Percentiles rank a stretch among this genome's conserved stretches.
These are phyloP conservation scores for Brenthis hecate DNA, from an alignment of 2,888 invertebrate genomes.

Conservation along the genomic window DNA sequence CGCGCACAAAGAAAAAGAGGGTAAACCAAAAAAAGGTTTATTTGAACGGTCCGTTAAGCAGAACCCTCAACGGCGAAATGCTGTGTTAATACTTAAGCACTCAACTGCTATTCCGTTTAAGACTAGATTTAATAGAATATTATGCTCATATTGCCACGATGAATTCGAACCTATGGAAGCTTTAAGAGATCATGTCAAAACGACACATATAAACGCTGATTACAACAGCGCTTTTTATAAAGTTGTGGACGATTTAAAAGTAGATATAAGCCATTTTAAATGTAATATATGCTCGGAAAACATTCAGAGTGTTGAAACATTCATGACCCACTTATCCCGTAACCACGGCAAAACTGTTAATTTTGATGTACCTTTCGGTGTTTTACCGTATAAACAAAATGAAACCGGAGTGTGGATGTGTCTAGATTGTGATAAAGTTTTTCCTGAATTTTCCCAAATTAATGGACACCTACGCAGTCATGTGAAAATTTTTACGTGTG, in stretches of 20 bases:
- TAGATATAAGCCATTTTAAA: conserved; percentile 70
- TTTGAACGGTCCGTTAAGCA: conserved; percentile 77
- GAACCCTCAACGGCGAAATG: conserved; percentile 76
- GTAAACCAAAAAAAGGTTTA: conserved; percentile 75
- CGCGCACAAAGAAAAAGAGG: conserved; percentile 64
- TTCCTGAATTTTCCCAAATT: conserved; percentile 69
- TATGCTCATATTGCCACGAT: conserved; percentile 75
- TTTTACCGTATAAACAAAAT: conserved; percentile 69
- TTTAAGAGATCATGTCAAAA: conserved; percentile 66
- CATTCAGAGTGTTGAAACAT: conserved; percentile 59
- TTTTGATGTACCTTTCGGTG: conserved; percentile 70
- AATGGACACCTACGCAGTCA: conserved; percentile 71
- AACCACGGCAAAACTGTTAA: conserved; percentile 66
- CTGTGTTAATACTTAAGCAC: conserved; percentile 69
- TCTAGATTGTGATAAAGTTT: conserved; percentile 70
- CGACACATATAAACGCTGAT: conserved; percentile 64
- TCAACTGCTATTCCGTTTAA: conserved; percentile 75
- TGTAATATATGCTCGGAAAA: conserved; percentile 64
- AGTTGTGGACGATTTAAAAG: conserved; percentile 70
- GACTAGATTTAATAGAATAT: conserved; percentile 73
- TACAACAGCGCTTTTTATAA: conserved; percentile 75
- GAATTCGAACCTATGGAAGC: conserved; percentile 71
- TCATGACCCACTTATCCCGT: conserved; percentile 67
- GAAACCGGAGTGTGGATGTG: conserved; percentile 69
- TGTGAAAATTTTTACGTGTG: conserved; percentile 72